These are phyloP conservation scores for Stegastes partitus DNA, from an alignment of 2,113 vertebrate species.

Conservation along the genomic window DNA sequence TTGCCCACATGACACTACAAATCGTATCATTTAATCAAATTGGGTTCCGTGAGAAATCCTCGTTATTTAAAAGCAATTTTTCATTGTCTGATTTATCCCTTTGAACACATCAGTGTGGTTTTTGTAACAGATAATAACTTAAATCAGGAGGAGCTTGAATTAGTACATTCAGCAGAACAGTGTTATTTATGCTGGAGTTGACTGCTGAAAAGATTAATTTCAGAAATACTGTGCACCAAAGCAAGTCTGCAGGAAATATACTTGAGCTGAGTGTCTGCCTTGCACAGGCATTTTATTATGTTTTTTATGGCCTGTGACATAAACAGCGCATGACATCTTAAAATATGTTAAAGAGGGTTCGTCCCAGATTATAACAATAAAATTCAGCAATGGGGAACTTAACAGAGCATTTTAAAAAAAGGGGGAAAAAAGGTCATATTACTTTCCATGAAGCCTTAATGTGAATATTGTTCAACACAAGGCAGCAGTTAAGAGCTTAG, in stretches of 20 bases:
- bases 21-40: slow-evolving; percentile 5
- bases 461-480: background rate
- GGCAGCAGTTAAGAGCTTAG: background rate
- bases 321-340: slow-evolving; percentile 64
- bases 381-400: slow-evolving; percentile 16
- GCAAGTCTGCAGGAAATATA: slow-evolving; percentile 35
- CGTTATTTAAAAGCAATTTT: too few species aligned
- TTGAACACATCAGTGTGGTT: background rate
- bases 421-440: background rate
- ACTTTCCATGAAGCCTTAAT: background rate
- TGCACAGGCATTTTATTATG: slow-evolving; percentile 49
- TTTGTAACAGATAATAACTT: slow-evolving; percentile 13
- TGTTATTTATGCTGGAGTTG: slow-evolving; percentile 9
- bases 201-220: slow-evolving; percentile 38
- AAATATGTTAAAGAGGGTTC: slow-evolving; percentile 47
- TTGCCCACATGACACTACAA: background rate
- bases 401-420: background rate
- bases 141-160: background rate
- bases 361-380: slow-evolving; percentile 40
- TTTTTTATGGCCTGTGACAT: slow-evolving; percentile 61
- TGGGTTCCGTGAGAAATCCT: background rate
- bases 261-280: slow-evolving; percentile 41
- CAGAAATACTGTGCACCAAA: slow-evolving; percentile 17
- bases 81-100: background rate
- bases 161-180: slow-evolving; percentile 9